Percentiles rank a stretch among this genome's conserved stretches.
phyloP scores from a whole-genome alignment of 2,113 vertebrate species.

The Gallinago media region DNA sequence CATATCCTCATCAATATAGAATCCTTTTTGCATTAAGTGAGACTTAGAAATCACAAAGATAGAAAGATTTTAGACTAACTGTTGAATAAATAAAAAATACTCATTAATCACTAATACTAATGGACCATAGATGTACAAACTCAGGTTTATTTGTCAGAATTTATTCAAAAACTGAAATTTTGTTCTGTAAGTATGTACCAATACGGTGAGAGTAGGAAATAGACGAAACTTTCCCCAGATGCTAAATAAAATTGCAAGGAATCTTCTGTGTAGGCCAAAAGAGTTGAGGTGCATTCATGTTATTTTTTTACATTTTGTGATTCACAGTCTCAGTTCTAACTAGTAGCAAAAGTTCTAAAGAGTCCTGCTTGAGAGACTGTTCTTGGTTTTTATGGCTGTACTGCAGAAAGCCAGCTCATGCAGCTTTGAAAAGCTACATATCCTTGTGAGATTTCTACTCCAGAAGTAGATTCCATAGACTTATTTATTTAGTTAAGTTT shows the following conservation, averaged over 20 bases:
- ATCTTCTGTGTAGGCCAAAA: background rate
- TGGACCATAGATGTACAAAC: background rate
- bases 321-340: background rate
- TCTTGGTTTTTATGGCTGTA: background rate
- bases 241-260: background rate
- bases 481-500: background rate
- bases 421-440: background rate
- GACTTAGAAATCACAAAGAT: background rate
- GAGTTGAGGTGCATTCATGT: background rate
- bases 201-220: background rate
- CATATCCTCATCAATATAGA: background rate
- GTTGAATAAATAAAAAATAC: background rate
- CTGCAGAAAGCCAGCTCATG: background rate
- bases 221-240: background rate
- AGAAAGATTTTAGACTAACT: background rate
- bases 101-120: background rate
- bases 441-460: background rate
- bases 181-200: background rate
- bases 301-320: background rate
- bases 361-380: background rate
- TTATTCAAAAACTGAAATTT: background rate
- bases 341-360: background rate
- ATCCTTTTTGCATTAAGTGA: background rate
- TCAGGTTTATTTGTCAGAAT: background rate
- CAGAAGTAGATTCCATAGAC: background rate